Evolutionary conservation across 1,140 invertebrate species (phyloP).

Genomic region (Eurytemora carolleeae): DNA sequence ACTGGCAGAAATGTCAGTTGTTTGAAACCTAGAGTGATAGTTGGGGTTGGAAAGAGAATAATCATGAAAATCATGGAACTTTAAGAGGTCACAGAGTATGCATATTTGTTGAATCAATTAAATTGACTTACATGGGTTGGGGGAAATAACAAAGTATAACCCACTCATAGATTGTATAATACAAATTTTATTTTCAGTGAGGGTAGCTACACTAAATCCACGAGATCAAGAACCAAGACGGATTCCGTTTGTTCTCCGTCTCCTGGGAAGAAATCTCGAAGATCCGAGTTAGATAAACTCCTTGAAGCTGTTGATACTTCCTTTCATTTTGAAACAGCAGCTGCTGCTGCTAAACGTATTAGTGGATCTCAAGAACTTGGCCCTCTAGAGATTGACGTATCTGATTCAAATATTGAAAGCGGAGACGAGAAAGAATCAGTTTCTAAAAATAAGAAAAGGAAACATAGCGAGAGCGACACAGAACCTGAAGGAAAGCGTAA

Average conservation of each 20-base stretch:
- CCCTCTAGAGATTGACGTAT: constrained; percentile 7
- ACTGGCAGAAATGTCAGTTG: too few species aligned
- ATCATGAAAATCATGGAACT: too few species aligned
- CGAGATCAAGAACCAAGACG: too few species aligned
- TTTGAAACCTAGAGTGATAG: too few species aligned
- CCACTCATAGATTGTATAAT: too few species aligned
- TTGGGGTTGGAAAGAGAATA: too few species aligned
- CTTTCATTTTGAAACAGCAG: constrained; percentile 10
- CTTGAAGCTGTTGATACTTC: constrained; percentile 5
- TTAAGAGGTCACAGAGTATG: too few species aligned
- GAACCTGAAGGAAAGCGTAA: background rate
- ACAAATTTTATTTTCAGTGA: too few species aligned
- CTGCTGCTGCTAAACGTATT: background rate
- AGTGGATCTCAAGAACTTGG: background rate
- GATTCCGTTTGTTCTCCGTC: background rate
- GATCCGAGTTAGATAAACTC: constrained; percentile 4
- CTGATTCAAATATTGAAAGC: background rate
- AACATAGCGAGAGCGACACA: background rate
- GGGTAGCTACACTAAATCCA: too few species aligned
- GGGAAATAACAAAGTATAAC: too few species aligned
- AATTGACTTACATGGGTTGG: too few species aligned
- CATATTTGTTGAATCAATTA: too few species aligned
- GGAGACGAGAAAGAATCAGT: background rate
- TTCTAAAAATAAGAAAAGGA: background rate
- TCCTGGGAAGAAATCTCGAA: background rate